phyloP scores from a whole-genome alignment of 2,113 vertebrate species.

The Empidonax traillii region DNA sequence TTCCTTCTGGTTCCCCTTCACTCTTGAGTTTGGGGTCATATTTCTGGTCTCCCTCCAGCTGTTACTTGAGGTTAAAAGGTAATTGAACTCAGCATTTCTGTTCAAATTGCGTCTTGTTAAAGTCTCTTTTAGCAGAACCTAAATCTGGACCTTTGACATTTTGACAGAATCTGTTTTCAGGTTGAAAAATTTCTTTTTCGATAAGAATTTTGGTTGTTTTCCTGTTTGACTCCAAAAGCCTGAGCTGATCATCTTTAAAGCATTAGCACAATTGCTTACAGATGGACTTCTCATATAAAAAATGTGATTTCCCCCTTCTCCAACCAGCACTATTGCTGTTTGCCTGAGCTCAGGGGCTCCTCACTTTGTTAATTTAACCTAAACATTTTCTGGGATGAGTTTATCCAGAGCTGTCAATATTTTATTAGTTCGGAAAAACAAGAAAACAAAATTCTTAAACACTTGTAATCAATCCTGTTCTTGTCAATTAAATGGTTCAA shows the following conservation, averaged over 20 bases:
- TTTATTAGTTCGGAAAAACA: background rate
- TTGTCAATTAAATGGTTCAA: background rate
- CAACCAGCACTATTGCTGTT: background rate
- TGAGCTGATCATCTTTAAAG: conserved; percentile 18
- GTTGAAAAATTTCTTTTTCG: conserved; percentile 13
- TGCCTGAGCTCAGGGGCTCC: background rate
- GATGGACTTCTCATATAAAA: background rate
- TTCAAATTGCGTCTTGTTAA: background rate
- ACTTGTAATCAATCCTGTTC: background rate
- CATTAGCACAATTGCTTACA: conserved; percentile 39
- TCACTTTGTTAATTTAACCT: background rate
- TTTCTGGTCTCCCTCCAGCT: background rate
- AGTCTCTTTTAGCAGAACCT: background rate
- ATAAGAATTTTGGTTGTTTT: conserved; percentile 12
- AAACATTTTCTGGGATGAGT: background rate
- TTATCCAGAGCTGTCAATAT: background rate
- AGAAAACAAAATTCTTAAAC: background rate
- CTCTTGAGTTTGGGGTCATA: rapidly evolving
- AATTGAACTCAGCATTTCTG: background rate
- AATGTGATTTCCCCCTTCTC: background rate
- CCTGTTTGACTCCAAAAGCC: background rate
- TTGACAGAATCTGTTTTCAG: background rate
- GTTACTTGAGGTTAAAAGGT: background rate
- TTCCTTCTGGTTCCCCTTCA: background rate
- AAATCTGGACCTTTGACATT: background rate